Percentiles rank a stretch among this genome's conserved stretches.
Evolutionary conservation across 2,113 vertebrate genomes (phyloP).

Genomic region (Hydrochoerus hydrochaeris): DNA sequence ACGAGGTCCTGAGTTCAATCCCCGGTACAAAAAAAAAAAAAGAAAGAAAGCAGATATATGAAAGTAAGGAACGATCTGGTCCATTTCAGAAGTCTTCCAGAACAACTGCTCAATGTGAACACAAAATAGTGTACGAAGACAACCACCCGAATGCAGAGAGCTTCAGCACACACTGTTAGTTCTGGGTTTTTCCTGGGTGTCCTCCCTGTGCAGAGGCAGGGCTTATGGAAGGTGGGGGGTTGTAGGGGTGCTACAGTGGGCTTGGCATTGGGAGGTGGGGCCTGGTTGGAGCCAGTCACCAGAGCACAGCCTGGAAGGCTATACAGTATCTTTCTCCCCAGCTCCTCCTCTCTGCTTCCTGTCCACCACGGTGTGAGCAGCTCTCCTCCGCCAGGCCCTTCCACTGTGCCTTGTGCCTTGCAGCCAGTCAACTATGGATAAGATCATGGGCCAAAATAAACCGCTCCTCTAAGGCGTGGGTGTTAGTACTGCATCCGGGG

Average conservation of each 20-base stretch:
- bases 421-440: not conserved
- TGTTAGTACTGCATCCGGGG: not conserved
- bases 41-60: too few relatives aligned
- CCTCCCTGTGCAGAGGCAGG: not conserved
- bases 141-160: conserved; percentile 6
- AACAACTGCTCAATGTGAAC: conserved; percentile 10
- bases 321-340: not conserved
- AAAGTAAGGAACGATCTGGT: not conserved
- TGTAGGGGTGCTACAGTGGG: not conserved
- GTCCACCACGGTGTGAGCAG: not conserved
- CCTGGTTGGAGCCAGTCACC: not conserved
- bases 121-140: not conserved
- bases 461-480: not conserved
- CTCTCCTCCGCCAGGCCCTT: not conserved
- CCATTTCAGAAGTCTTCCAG: conserved; percentile 37
- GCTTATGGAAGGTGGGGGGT: not conserved
- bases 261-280: not conserved
- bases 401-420: not conserved
- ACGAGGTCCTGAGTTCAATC: too few relatives aligned
- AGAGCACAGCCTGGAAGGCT: not conserved
- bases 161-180: not conserved
- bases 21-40: too few relatives aligned
- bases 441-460: not conserved
- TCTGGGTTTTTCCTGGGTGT: not conserved
- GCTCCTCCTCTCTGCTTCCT: not conserved